Evolutionary conservation across 2,113 vertebrate genomes (phyloP).

Genomic region (Hypanus sabinus): DNA sequence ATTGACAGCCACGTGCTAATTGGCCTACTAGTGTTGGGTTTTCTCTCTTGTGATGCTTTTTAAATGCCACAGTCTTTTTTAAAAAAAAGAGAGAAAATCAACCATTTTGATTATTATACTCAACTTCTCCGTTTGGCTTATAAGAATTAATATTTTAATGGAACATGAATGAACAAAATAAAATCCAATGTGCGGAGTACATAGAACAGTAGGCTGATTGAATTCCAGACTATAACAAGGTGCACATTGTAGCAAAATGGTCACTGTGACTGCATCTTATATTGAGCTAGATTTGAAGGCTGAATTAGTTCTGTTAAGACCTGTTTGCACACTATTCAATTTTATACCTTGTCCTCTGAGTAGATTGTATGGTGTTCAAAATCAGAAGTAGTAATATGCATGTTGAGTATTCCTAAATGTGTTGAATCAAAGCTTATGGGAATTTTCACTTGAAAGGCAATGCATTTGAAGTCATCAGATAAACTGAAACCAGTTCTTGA

Average conservation of each 20-base stretch:
- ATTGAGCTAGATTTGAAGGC: background rate
- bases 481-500: background rate
- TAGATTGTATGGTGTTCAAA: background rate
- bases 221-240: background rate
- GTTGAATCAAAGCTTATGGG: background rate
- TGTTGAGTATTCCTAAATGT: background rate
- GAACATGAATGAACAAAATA: background rate
- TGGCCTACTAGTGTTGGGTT: background rate
- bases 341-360: background rate
- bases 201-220: background rate
- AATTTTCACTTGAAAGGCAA: background rate
- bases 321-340: background rate
- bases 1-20: background rate
- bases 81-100: conserved; percentile 7
- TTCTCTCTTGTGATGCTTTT: background rate
- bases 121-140: background rate
- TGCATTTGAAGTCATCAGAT: background rate
- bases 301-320: background rate
- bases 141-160: background rate
- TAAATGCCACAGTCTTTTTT: too few species aligned
- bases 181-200: background rate
- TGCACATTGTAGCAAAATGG: conserved; percentile 6
- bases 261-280: conserved; percentile 3
- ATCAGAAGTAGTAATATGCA: background rate
- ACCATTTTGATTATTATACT: background rate